Conservation (phyloP, 2,888 invertebrate species). For the Microplitis deprimator region DNA sequence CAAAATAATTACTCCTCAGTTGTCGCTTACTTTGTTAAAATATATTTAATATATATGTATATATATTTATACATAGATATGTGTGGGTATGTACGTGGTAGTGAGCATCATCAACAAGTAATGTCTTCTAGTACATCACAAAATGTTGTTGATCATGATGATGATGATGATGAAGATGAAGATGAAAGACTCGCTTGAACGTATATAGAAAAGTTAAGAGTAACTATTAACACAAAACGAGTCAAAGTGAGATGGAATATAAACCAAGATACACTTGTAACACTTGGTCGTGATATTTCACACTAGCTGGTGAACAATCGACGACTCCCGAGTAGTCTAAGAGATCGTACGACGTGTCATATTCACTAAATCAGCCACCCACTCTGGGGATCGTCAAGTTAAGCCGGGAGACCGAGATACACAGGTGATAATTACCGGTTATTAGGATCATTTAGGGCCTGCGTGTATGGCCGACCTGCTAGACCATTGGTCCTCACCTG, state of each 20-base stretch:
- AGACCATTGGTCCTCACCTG: constrained; percentile 45
- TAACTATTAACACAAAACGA: constrained; percentile 34
- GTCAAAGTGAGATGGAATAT: constrained; percentile 32
- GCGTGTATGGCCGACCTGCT: constrained; percentile 41
- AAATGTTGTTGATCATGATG: constrained; percentile 37
- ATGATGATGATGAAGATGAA: constrained; percentile 24
- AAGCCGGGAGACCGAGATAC: neutral
- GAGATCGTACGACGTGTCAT: constrained; percentile 43
- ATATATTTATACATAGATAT: neutral
- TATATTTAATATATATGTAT: constrained; percentile 16
- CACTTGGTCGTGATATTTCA: constrained; percentile 72
- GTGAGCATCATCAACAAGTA: neutral
- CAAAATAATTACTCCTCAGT: constrained; percentile 54
- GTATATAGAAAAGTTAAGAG: constrained; percentile 38
- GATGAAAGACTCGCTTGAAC: neutral
- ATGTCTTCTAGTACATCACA: constrained; percentile 11
- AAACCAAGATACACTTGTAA: constrained; percentile 60
- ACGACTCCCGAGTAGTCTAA: constrained; percentile 44
- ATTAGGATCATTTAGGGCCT: constrained; percentile 48
- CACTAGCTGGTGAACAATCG: constrained; percentile 66
- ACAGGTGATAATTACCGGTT: constrained; percentile 48
- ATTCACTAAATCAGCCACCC: constrained; percentile 40
- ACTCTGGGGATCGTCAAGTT: constrained; percentile 17
- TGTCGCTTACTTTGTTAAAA: constrained; percentile 31
- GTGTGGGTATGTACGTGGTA: constrained; percentile 2